phyloP scores from a whole-genome alignment of 2,888 invertebrate genomes.

The Hoplodrina ambigua region DNA sequence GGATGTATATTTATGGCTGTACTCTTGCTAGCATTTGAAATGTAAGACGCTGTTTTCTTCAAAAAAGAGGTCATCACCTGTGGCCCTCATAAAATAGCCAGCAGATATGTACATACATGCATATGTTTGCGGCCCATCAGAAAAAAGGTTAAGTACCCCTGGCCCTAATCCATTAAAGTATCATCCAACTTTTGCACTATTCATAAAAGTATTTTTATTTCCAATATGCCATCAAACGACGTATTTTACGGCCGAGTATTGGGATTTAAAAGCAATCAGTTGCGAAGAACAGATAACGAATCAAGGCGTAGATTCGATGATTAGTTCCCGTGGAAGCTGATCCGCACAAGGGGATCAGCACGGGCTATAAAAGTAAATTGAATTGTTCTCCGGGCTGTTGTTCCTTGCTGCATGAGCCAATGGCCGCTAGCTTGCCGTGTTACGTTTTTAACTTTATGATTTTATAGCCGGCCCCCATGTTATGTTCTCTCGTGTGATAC shows the following conservation, averaged over 20 bases:
- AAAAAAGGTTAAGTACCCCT: constrained; percentile 23
- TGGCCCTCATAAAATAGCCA: constrained; percentile 40
- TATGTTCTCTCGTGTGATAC: constrained; percentile 65
- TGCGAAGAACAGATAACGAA: constrained; percentile 78
- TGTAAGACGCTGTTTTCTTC: constrained; percentile 35
- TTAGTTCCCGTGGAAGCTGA: constrained; percentile 82
- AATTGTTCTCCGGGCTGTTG: constrained; percentile 85
- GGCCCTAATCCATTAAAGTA: constrained; percentile 30
- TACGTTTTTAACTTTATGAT: constrained; percentile 79
- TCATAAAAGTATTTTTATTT: constrained; percentile 57
- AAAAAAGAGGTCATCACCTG: constrained; percentile 45
- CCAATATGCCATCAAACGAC: constrained; percentile 60
- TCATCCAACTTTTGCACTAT: constrained; percentile 45
- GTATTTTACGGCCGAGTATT: constrained; percentile 68
- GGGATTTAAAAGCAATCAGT: constrained; percentile 76
- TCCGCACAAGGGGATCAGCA: constrained; percentile 83
- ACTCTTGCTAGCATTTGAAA: constrained; percentile 38
- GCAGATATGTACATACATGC: constrained; percentile 19
- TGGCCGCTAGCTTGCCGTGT: constrained; percentile 71
- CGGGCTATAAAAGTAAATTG: constrained; percentile 88
- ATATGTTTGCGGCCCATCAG: constrained; percentile 30
- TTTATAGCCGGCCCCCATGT: constrained; percentile 70
- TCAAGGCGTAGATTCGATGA: constrained; percentile 83
- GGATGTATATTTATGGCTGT: constrained; percentile 48
- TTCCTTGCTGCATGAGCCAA: constrained; percentile 76